Evolutionary conservation across 2,797 vertebrate species (phyloP).

Genomic region (Sitta carolinensis): DNA sequence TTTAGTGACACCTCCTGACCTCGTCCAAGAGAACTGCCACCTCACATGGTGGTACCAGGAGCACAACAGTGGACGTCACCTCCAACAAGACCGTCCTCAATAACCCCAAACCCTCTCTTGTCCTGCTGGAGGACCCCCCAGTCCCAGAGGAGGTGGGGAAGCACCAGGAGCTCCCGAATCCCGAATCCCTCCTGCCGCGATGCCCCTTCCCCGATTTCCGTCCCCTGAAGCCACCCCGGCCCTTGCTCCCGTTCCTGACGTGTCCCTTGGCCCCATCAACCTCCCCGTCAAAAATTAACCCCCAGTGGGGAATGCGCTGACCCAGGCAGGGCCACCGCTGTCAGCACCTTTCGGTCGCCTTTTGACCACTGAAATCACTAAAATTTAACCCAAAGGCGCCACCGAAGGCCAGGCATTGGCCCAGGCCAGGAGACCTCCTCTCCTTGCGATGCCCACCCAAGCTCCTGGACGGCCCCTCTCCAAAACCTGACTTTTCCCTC

Average conservation of each 20-base stretch:
- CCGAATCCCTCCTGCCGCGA: background rate
- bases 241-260: background rate
- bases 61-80: accelerated
- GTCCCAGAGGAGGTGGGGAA: background rate
- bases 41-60: background rate
- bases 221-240: background rate
- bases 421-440: background rate
- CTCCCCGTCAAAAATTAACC: constrained; percentile 38
- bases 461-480: background rate
- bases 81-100: accelerated
- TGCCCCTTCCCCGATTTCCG: background rate
- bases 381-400: background rate
- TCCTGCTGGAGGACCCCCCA: accelerated
- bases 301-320: background rate
- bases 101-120: background rate
- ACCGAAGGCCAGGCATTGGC: accelerated
- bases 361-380: background rate
- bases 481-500: background rate
- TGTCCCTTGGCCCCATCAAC: background rate
- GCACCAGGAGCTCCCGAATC: accelerated
- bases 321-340: background rate
- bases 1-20: accelerated
- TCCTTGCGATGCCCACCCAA: background rate
- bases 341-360: background rate
- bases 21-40: background rate